Evolutionary conservation across 2,113 vertebrate genomes (phyloP).

Genomic region (Bos javanicus): DNA sequence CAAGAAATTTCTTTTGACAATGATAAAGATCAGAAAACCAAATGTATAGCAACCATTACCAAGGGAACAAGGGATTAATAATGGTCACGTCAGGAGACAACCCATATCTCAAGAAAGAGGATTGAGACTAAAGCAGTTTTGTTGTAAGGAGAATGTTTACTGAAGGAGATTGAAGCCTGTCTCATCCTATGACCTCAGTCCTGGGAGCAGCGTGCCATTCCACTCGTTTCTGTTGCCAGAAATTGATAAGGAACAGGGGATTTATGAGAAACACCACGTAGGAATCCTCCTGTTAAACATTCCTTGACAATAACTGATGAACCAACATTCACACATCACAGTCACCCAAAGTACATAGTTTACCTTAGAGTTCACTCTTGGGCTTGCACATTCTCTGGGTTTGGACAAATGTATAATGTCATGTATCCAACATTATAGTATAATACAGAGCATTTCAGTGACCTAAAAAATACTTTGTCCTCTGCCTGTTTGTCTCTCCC

Average conservation of each 20-base stretch:
- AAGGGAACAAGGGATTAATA: not conserved
- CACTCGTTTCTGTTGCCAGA: not conserved
- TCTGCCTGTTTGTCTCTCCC: not conserved
- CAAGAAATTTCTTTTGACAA: not conserved
- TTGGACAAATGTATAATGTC: not conserved
- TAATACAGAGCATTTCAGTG: not conserved
- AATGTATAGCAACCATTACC: fast-evolving
- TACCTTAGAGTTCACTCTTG: not conserved
- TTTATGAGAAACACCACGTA: not conserved
- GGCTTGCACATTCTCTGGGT: not conserved
- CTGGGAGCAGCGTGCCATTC: not conserved
- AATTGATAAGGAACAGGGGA: not conserved
- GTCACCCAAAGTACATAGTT: not conserved
- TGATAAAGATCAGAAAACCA: not conserved
- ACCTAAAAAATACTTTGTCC: not conserved
- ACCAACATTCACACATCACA: no score
- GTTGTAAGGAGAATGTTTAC: not conserved
- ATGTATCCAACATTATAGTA: not conserved
- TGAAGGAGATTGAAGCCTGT: not conserved
- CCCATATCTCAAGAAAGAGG: no score
- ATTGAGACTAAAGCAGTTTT: no score
- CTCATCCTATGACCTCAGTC: not conserved
- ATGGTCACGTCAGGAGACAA: no score
- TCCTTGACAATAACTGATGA: not conserved
- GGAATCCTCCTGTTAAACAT: not conserved